Conservation (phyloP, 2,888 invertebrate genomes). For the Drosophila atroscutellata region DNA sequence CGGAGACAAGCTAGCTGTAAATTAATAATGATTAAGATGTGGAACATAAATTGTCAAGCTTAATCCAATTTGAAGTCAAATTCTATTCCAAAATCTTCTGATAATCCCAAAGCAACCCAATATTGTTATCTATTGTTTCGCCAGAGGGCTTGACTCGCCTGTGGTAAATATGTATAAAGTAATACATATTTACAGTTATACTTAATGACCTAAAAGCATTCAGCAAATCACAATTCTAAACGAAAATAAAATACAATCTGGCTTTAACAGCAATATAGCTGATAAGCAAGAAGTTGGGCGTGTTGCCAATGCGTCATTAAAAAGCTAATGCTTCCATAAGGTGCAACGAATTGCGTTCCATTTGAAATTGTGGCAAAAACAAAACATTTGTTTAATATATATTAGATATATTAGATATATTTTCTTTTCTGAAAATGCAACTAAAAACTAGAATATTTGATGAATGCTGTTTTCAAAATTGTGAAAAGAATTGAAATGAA, state of each 20-base stretch:
- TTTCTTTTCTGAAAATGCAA: constrained; percentile 39
- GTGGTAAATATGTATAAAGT: not conserved
- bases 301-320: constrained; percentile 1
- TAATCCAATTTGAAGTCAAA: not conserved
- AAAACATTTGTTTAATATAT: constrained; percentile 22
- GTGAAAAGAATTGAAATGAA: constrained; percentile 45
- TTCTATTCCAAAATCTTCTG: not conserved
- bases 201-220: not conserved
- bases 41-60: not conserved
- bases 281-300: not conserved
- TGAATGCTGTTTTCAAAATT: constrained; percentile 13
- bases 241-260: not conserved
- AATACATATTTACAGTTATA: not conserved
- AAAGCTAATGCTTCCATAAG: not conserved
- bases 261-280: no score
- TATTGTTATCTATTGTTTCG: not conserved
- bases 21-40: not conserved
- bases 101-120: not conserved
- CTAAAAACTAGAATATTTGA: constrained; percentile 45
- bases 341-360: not conserved
- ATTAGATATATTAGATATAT: no score
- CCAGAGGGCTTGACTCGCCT: not conserved
- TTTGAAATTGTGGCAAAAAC: not conserved
- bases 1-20: not conserved
- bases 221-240: not conserved